Percentiles rank a stretch among this genome's conserved stretches.
These are phyloP conservation scores for Caenorhabditis parvicauda DNA, from an alignment of 2,888 invertebrate species.

Conservation along the genomic window DNA sequence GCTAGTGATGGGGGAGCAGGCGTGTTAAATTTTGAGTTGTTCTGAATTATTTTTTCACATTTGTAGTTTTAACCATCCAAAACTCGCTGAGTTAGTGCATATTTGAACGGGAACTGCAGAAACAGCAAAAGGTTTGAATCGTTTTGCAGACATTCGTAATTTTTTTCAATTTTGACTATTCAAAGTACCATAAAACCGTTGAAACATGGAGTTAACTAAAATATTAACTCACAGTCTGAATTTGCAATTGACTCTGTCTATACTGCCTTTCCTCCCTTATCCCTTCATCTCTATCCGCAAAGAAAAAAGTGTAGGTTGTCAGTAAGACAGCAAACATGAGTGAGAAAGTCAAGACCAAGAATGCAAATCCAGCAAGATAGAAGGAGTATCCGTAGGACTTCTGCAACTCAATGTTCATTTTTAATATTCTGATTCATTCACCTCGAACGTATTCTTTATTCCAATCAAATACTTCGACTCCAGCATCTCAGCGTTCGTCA, in stretches of 20 bases:
- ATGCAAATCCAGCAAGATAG: slow-evolving; percentile 54
- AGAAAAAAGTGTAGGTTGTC: slow-evolving; percentile 54
- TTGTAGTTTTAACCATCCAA: slow-evolving; percentile 1
- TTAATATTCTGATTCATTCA: slow-evolving; percentile 4
- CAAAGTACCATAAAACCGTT: no score
- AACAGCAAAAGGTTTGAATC: no score
- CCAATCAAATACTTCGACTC: slow-evolving; percentile 60
- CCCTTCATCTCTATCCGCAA: slow-evolving; percentile 12
- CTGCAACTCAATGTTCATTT: slow-evolving; percentile 20
- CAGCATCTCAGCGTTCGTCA: slow-evolving; percentile 61
- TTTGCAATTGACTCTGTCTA: background rate
- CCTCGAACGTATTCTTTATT: slow-evolving; percentile 53
- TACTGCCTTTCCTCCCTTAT: background rate
- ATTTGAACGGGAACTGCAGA: no score
- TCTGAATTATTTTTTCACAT: background rate
- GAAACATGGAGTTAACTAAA: no score
- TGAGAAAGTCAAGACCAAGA: slow-evolving; percentile 47
- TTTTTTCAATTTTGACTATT: no score
- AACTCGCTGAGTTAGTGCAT: no score
- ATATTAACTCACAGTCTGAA: slow-evolving; percentile 1
- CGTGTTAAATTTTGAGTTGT: background rate
- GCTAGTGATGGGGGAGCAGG: no score
- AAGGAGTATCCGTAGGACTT: slow-evolving; percentile 61
- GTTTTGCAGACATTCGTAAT: no score
- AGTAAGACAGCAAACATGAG: slow-evolving; percentile 47